Conservation (phyloP, 2,888 invertebrate species). For the Zygogramma bicolorata region DNA sequence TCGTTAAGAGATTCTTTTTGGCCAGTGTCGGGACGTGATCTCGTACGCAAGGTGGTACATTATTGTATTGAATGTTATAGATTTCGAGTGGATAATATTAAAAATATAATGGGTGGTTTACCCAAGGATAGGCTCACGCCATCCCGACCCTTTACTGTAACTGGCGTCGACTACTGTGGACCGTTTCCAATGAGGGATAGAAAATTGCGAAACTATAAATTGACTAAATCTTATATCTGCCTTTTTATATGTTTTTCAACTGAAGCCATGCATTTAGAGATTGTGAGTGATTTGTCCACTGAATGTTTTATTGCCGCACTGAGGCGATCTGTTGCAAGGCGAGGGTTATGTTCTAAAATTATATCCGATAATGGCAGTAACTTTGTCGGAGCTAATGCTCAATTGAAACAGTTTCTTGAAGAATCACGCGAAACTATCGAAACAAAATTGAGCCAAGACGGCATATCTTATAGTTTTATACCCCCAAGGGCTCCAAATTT, state of each 20-base stretch:
- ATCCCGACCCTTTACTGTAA: not conserved
- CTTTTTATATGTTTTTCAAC: constrained; percentile 26
- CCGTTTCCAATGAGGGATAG: not conserved
- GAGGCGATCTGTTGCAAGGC: constrained; percentile 31
- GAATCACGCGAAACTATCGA: not conserved
- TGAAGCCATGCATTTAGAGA: constrained; percentile 26
- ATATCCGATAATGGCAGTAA: constrained; percentile 23
- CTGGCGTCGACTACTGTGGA: not conserved
- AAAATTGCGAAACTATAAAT: not conserved
- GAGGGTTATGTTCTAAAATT: constrained; percentile 23
- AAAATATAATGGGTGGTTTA: not conserved
- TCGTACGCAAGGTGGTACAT: too few relatives aligned
- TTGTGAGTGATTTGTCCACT: constrained; percentile 10
- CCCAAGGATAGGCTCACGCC: not conserved
- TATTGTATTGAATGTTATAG: too few relatives aligned
- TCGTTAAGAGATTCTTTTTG: constrained; percentile 24
- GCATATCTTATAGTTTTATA: constrained; percentile 15
- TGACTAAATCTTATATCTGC: constrained; percentile 12
- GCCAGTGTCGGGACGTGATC: too few relatives aligned
- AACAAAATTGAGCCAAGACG: not conserved
- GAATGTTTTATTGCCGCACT: constrained; percentile 25
- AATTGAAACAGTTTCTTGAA: not conserved
- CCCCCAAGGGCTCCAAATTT: constrained; percentile 23
- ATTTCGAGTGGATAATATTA: too few relatives aligned
- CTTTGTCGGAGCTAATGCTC: constrained; percentile 19